Conservation (phyloP, 1,140 invertebrate species). For the Cheumatopsyche charites region DNA sequence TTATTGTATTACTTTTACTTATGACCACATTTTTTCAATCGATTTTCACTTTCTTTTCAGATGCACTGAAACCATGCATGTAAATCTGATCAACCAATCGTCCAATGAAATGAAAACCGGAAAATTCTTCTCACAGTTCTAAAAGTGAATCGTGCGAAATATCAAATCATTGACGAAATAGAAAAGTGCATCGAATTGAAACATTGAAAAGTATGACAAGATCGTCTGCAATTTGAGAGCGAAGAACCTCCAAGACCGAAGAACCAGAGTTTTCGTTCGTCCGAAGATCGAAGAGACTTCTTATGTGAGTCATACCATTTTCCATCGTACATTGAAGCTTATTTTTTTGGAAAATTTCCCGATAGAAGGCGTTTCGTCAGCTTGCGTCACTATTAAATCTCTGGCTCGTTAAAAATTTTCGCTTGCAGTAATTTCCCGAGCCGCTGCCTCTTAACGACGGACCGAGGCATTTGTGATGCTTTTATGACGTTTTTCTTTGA, state of each 20-base stretch:
- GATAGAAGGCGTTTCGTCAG: not conserved
- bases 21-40: too few species aligned
- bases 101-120: too few species aligned
- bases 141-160: constrained; percentile 5
- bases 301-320: constrained; percentile 3
- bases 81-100: too few species aligned
- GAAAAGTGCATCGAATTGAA: too few species aligned
- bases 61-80: too few species aligned
- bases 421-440: not conserved
- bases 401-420: constrained; percentile 12
- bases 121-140: too few species aligned
- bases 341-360: too few species aligned
- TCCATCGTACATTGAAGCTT: not conserved
- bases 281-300: constrained; percentile 6
- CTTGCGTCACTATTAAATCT: constrained; percentile 5
- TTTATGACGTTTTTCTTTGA: too few species aligned
- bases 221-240: not conserved
- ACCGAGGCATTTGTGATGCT: not conserved
- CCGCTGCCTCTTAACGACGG: not conserved
- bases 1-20: too few species aligned
- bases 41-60: too few species aligned
- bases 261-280: not conserved
- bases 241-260: not conserved
- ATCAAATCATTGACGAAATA: too few species aligned
- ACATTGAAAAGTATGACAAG: too few species aligned